Conservation (phyloP, 2,888 invertebrate species). For the Alcis repandata region DNA sequence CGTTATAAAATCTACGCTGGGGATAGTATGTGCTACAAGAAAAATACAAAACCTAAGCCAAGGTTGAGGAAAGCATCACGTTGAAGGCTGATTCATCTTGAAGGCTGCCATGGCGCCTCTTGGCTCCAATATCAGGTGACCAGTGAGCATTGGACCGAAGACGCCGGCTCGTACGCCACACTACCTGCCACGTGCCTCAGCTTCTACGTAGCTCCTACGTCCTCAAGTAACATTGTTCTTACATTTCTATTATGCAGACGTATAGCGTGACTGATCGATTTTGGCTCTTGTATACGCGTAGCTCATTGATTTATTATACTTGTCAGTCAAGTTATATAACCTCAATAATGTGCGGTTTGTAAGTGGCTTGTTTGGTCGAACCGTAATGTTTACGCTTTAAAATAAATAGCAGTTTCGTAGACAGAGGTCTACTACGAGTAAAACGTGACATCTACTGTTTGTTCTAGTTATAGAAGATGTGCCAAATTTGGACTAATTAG, state of each 20-base stretch:
- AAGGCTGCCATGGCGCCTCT: constrained; percentile 19
- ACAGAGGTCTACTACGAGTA: too few relatives aligned
- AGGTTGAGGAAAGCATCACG: neutral
- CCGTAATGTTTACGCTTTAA: neutral
- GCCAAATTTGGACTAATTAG: neutral
- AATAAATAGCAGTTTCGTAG: too few relatives aligned
- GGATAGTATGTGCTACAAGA: too few relatives aligned
- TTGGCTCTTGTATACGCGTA: neutral
- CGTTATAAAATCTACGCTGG: too few relatives aligned
- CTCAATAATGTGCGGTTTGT: neutral
- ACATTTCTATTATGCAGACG: neutral
- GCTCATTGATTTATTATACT: constrained; percentile 1
- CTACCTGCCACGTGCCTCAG: constrained; percentile 39
- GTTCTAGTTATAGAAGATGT: neutral
- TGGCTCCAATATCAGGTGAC: constrained; percentile 28
- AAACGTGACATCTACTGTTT: neutral
- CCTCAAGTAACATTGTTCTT: neutral
- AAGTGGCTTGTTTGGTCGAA: neutral
- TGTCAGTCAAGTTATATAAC: neutral
- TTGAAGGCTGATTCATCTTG: neutral
- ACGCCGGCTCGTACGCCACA: constrained; percentile 35
- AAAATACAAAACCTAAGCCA: too few relatives aligned
- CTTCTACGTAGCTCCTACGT: neutral
- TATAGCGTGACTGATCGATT: constrained; percentile 4
- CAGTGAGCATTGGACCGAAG: constrained; percentile 25